Base-by-base conservation (phyloP, 2,888 invertebrate species). In the Drosophila helvetica region DNA sequence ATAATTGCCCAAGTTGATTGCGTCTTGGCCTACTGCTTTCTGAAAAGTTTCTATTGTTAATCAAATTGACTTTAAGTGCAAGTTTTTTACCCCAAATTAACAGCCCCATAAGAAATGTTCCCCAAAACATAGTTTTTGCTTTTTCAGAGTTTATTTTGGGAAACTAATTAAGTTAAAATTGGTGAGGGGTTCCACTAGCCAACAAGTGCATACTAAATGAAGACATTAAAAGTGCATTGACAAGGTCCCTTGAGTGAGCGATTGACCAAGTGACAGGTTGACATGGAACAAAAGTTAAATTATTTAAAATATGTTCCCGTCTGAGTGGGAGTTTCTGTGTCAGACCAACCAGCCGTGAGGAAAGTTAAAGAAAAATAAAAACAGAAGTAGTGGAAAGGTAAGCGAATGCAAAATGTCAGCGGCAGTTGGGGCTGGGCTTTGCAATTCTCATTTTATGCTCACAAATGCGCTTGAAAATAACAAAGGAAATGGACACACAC, bases 11-110 rank as follows among this genome's bases (percentile, higher is more conserved):
- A 77, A 79, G 77, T 79, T 79, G 60, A 62, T 62, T 64, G 72
- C 65, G 65, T 63, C 58, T 73, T 80, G 65, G 77, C 58, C 58
- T 48, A 42, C 54, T 79, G 76, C 66, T 18, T 46, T 54, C 50
- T 45, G 38, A 57, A 66, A 81, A 82, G 38, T 79, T 82, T 79
- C 27, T 46, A 79, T 79, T 79, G 82, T 79, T 82, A 75, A 75
- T 77, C 68, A 79, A 82, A 82, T 82, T 75, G 66, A 77, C 82
- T 75, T 72, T 50, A 54, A 75, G 66, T 65, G 57, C 52, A 77
- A 75, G 75, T 69, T 64, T 75, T 82, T 50, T 7, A 7, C 64
- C 48, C 58, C 77, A 77, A 79, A 82, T 79, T 72, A 79, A 77
- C 65, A 79, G 66, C 72, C 65, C 52, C 72, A 64, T 64, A 81